Base-by-base conservation (phyloP, 2,113 vertebrate species). In the Platycercus adscitus region DNA sequence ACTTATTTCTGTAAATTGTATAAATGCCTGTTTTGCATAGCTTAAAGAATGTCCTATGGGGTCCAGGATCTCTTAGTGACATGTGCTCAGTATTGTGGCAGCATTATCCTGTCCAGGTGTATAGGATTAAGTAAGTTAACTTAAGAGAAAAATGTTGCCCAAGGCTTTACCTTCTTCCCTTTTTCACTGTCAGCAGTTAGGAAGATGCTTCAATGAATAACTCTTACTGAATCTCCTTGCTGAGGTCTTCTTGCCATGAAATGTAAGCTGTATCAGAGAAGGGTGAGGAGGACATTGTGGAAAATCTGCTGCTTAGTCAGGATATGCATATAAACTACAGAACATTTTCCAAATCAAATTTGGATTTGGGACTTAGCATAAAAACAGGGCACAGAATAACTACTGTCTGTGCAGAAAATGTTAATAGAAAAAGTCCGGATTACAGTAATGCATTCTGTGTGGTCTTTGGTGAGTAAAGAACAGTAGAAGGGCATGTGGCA, bases 381-480 rank as follows among this genome's bases (percentile, higher is more conserved):
- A 97, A 90, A 93, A 76, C 43, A 53, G 19, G 26, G n/a, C 80
- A 92, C 5, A 6, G 69, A 86, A 61, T 93, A 90, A 89, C 47
- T 75, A 64, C 16, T 25, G 20, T 71, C 35, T 84, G 13, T 88
- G 77, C 56, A 84, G 39, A 90, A 94, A 78, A 88, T 41, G 25
- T 85, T 86, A 86, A 92, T 68, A 88, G 80, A 60, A 77, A 39
- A 81, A 76, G 65, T 92, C 69, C 61, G 29, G 52, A 92, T 96
- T 96, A 88, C 7, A 44, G 55, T 86, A 56, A 55, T 53, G 52
- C 44, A 13, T 91, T 83, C 80, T 86, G 44, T 55, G 82, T 90
- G 88, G 91, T 66, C 88, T 93, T 91, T 18, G 1, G 61, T 94
- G 86, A 82, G 66, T 37, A 35, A 56, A 68, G 88, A 95, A 73